A percentile compares a stretch with the other conserved stretches of the same genome.
Conservation (phyloP, 2,888 invertebrate genomes). For the Agrochola litura region DNA sequence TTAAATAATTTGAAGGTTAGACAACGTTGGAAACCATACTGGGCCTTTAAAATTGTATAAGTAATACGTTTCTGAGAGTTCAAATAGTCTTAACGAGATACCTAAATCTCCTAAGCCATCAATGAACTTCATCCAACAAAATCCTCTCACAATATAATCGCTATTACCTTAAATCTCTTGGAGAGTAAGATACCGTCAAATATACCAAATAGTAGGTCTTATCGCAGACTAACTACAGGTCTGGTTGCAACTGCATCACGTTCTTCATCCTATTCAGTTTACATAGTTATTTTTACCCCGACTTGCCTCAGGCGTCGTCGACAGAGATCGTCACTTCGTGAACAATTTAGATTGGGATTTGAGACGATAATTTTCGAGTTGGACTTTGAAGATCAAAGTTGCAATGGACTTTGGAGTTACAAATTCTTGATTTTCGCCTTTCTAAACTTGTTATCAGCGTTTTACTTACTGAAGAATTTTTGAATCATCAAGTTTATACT, state of each 20-base stretch:
- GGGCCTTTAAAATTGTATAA: not conserved
- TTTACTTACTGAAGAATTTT: not conserved
- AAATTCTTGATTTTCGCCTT: not conserved
- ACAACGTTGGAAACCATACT: not conserved
- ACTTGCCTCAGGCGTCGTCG: slow-evolving; percentile 42
- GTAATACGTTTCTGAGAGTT: not conserved
- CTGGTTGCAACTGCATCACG: slow-evolving; percentile 60
- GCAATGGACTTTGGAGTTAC: not conserved
- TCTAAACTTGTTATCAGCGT: not conserved
- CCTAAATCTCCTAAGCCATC: slow-evolving; percentile 5
- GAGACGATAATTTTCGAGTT: slow-evolving; percentile 34
- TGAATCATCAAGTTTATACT: not conserved
- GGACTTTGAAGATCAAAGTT: slow-evolving; percentile 14
- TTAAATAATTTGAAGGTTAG: not conserved
- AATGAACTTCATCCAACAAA: slow-evolving; percentile 43
- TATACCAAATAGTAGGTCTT: slow-evolving; percentile 58
- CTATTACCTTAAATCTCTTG: slow-evolving; percentile 53
- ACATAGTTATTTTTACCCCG: slow-evolving; percentile 38
- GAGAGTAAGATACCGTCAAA: slow-evolving; percentile 54
- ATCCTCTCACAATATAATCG: slow-evolving; percentile 26
- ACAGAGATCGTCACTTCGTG: slow-evolving; percentile 48
- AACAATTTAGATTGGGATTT: slow-evolving; percentile 47
- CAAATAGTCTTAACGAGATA: not conserved
- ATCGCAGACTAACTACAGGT: slow-evolving; percentile 58
- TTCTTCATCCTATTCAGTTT: slow-evolving; percentile 41